These are phyloP conservation scores for Macroglossus sobrinus DNA, from an alignment of 2,113 vertebrate species.

Conservation along the genomic window DNA sequence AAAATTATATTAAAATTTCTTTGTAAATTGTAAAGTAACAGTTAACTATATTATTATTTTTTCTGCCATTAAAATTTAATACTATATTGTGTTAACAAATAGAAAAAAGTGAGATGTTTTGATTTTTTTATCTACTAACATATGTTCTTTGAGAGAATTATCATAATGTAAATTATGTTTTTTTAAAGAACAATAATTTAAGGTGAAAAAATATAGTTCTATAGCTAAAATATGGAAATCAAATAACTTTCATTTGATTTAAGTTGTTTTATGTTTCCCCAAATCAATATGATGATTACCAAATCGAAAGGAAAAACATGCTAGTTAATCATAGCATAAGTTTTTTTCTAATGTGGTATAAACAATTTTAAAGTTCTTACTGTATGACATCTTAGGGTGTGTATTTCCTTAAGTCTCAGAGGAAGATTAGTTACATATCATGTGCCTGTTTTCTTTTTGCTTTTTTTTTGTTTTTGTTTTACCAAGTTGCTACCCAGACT, in stretches of 20 bases:
- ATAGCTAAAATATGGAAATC: background rate
- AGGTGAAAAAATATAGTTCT: background rate
- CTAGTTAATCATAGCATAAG: slow-evolving; percentile 39
- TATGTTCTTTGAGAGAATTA: background rate
- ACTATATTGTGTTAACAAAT: background rate
- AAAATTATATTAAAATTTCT: background rate
- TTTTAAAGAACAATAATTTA: background rate
- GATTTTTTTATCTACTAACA: background rate
- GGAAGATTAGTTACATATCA: slow-evolving; percentile 55
- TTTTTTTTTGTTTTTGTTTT: background rate
- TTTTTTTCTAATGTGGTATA: slow-evolving; percentile 51
- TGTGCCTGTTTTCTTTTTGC: background rate
- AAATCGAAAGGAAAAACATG: slow-evolving; percentile 41
- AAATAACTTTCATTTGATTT: background rate
- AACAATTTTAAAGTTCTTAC: slow-evolving; percentile 56
- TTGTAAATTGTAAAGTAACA: background rate
- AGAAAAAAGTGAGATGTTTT: background rate
- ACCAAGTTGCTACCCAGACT: background rate
- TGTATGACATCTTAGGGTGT: slow-evolving; percentile 62
- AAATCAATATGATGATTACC: background rate
- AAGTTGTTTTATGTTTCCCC: slow-evolving; percentile 19
- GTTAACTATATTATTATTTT: background rate
- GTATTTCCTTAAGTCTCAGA: slow-evolving; percentile 54
- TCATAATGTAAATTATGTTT: background rate
- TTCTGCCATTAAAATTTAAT: background rate